Percentiles rank a stretch among this genome's conserved stretches.
phyloP scores from a whole-genome alignment of 2,797 vertebrate species.

The Microhierax caerulescens region DNA sequence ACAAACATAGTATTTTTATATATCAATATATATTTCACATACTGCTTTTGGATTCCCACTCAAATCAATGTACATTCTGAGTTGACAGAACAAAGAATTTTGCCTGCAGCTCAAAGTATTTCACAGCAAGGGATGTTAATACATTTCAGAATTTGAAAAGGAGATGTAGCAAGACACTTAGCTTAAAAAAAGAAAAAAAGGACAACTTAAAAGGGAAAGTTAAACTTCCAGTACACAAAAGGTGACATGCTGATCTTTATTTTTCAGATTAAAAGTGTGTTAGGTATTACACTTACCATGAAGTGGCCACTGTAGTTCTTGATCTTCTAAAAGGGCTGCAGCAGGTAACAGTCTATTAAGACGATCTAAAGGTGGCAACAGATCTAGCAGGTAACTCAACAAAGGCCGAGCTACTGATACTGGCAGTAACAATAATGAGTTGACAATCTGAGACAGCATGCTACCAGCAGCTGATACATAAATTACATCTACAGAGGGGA shows the following conservation, averaged over 20 bases:
- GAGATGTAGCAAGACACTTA: neutral
- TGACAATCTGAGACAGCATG: conserved; percentile 95
- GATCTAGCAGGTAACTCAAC: conserved; percentile 89
- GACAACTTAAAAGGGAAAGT: neutral
- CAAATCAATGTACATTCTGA: neutral
- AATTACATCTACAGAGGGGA: conserved; percentile 84
- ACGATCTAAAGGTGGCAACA: conserved; percentile 91
- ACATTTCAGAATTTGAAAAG: neutral
- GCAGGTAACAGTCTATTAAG: conserved; percentile 93
- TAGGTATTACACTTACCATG: conserved; percentile 80
- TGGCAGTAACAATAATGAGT: conserved; percentile 89
- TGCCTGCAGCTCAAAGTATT: neutral
- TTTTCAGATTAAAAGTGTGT: neutral
- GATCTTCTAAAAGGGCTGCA: conserved; percentile 91
- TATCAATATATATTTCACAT: neutral
- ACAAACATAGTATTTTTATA: neutral
- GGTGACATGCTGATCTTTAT: neutral
- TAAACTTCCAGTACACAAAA: neutral
- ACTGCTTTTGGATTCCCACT: neutral
- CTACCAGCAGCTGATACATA: conserved; percentile 96
- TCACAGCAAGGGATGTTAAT: neutral
- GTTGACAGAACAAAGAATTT: neutral
- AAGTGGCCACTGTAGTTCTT: conserved; percentile 97
- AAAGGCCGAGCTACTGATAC: conserved; percentile 92
- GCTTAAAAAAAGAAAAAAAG: neutral